These are phyloP conservation scores for Hippocampus mohnikei DNA, from an alignment of 2,113 vertebrate species.

Conservation along the genomic window DNA sequence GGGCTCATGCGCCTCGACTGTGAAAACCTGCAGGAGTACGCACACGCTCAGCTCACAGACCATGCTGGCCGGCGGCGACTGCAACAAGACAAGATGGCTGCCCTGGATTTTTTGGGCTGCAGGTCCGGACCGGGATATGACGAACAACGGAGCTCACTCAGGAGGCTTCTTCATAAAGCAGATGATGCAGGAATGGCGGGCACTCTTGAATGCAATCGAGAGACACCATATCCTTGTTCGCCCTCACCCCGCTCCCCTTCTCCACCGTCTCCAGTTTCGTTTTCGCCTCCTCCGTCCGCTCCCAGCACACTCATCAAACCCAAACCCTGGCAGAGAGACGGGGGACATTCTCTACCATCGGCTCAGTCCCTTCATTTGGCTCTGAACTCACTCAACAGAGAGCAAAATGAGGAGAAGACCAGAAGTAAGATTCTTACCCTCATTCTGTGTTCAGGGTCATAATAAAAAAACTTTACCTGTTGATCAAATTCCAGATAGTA, in stretches of 20 bases:
- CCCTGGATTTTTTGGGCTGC: conserved; percentile 74
- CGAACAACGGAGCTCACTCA: conserved; percentile 66
- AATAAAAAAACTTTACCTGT: neutral
- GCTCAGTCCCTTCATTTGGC: conserved; percentile 76
- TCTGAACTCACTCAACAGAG: conserved; percentile 74
- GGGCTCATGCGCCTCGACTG: conserved; percentile 75
- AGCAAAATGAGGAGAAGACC: conserved; percentile 70
- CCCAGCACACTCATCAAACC: conserved; percentile 71
- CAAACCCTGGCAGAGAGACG: conserved; percentile 67
- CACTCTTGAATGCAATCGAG: conserved; percentile 49
- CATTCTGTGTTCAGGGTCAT: neutral
- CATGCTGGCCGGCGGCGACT: conserved; percentile 67
- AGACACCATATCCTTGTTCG: conserved; percentile 56
- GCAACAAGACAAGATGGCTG: conserved; percentile 76
- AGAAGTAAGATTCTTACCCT: conserved; percentile 62
- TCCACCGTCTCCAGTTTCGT: conserved; percentile 65
- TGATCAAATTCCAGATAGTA: neutral
- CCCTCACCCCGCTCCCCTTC: conserved; percentile 57
- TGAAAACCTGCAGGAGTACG: conserved; percentile 72
- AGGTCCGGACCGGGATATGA: conserved; percentile 49
- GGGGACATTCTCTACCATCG: conserved; percentile 67
- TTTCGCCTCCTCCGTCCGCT: conserved; percentile 69
- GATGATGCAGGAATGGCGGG: conserved; percentile 54
- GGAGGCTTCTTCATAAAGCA: conserved; percentile 69
- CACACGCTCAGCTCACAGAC: conserved; percentile 68